Conservation (phyloP, 2,113 vertebrate genomes). For the Regulus satrapa region DNA sequence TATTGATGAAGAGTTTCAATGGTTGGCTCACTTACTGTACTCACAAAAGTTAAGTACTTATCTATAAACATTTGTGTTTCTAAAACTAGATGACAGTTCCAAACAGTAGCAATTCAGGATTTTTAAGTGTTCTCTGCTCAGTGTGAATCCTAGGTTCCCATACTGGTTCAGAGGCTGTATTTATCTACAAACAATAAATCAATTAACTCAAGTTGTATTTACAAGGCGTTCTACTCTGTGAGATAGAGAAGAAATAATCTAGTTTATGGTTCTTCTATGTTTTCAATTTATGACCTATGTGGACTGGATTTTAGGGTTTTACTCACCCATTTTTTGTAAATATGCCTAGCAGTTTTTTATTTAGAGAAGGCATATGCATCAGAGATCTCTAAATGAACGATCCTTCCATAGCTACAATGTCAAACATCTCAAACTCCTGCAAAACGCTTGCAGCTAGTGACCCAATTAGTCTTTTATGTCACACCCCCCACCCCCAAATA, state of each 20-base stretch:
- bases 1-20: background rate
- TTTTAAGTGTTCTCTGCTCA: background rate
- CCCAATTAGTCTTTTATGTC: background rate
- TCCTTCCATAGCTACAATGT: background rate
- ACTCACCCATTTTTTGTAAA: background rate
- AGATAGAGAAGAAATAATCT: background rate
- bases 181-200: background rate
- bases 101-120: background rate
- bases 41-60: background rate
- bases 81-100: background rate
- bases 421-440: background rate
- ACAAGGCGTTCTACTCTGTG: background rate
- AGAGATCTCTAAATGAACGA: background rate
- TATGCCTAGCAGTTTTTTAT: background rate
- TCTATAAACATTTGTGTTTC: background rate
- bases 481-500: fast-evolving
- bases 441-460: background rate
- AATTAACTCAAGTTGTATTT: background rate
- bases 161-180: background rate
- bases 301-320: background rate
- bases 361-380: background rate
- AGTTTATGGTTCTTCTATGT: background rate
- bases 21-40: background rate
- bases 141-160: background rate
- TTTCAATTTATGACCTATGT: background rate